Conservation (phyloP, 2,113 vertebrate genomes). For the Todiramphus saurophagus region DNA sequence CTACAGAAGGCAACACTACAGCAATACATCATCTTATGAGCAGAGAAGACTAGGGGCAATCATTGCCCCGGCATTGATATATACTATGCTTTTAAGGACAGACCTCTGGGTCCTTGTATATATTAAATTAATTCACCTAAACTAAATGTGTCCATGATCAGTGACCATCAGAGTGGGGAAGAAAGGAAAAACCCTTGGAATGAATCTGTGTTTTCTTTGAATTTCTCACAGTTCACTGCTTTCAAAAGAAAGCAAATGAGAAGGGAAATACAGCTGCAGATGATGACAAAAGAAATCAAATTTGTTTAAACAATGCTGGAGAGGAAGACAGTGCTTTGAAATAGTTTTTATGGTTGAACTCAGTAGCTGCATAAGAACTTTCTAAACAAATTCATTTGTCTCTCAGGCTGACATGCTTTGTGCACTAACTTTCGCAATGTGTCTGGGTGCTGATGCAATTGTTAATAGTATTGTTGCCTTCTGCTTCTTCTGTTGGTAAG, state of each 20-base stretch:
- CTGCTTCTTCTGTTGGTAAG: neutral
- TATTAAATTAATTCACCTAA: neutral
- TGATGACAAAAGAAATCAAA: neutral
- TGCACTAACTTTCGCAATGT: neutral
- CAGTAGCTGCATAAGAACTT: neutral
- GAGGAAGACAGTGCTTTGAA: neutral
- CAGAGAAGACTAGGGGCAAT: neutral
- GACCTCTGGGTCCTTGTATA: neutral
- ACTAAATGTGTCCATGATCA: neutral
- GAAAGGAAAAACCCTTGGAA: neutral
- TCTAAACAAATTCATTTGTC: neutral
- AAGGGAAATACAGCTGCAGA: constrained; percentile 17
- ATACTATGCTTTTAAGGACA: neutral
- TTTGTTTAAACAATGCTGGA: constrained; percentile 17
- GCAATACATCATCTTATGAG: neutral
- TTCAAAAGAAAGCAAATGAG: neutral
- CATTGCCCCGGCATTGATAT: neutral
- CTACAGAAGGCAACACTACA: neutral
- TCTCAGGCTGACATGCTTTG: neutral
- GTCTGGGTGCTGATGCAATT: neutral
- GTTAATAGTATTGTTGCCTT: neutral
- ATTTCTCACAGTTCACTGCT: neutral
- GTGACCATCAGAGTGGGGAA: neutral
- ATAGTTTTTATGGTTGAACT: neutral
- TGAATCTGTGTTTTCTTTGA: neutral